Evolutionary conservation across 2,797 vertebrate genomes (phyloP).

Genomic region (Xerus rutilus): DNA sequence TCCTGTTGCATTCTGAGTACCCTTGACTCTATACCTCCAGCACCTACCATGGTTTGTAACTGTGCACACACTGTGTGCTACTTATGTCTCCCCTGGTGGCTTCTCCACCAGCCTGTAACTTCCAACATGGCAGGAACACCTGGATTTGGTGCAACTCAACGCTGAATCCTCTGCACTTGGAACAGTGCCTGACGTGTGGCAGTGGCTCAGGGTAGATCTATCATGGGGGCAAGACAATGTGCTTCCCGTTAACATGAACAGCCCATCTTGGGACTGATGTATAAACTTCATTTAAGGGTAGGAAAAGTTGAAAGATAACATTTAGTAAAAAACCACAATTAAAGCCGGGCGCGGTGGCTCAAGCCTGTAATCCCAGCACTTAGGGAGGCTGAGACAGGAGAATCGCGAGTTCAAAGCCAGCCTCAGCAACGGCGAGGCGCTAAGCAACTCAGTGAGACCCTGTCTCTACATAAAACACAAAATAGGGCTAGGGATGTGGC

Average conservation of each 20-base stretch:
- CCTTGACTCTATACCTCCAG: too few species aligned
- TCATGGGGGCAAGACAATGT: fast-evolving
- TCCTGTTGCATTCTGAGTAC: background rate
- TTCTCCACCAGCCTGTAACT: background rate
- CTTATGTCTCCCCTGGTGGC: background rate
- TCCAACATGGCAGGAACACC: background rate
- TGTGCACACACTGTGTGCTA: background rate
- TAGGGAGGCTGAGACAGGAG: too few species aligned
- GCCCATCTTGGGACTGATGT: background rate
- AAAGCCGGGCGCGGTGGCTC: too few species aligned
- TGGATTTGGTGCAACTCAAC: too few species aligned
- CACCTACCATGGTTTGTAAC: background rate
- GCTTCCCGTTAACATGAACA: background rate
- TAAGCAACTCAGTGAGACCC: too few species aligned
- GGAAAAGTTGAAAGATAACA: constrained; percentile 28
- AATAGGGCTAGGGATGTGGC: too few species aligned
- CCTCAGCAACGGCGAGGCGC: too few species aligned
- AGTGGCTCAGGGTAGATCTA: background rate
- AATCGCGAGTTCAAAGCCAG: too few species aligned
- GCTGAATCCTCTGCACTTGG: background rate
- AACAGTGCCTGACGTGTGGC: background rate
- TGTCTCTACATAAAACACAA: too few species aligned
- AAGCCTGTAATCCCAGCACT: too few species aligned
- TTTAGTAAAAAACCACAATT: background rate
- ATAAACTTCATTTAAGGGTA: background rate